phyloP scores from a whole-genome alignment of 2,113 vertebrate species.

The Mormoops blainvillei region DNA sequence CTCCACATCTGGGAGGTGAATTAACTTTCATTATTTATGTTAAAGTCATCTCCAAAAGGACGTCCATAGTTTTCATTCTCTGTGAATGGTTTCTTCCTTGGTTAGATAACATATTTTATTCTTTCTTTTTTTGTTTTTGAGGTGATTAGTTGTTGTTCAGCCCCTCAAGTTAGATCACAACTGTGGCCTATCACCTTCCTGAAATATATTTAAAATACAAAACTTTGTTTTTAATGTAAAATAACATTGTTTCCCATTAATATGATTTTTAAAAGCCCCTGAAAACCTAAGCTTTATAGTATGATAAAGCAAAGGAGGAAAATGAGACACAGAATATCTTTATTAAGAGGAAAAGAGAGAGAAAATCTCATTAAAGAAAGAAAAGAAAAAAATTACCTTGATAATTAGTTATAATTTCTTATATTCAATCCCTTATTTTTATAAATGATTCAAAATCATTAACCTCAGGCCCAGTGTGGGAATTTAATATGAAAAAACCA shows the following conservation, averaged over 20 bases:
- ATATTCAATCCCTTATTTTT: not conserved
- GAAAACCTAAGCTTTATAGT: not conserved
- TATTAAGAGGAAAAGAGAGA: not conserved
- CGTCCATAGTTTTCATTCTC: not conserved
- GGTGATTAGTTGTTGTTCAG: not conserved
- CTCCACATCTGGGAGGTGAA: not conserved
- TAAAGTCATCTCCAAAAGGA: not conserved
- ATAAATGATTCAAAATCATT: slow-evolving; percentile 27
- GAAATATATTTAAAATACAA: not conserved
- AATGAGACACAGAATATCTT: not conserved
- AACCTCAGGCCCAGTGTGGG: not conserved
- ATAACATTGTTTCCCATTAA: not conserved
- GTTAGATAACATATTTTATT: not conserved
- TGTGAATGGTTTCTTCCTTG: not conserved
- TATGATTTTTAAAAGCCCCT: not conserved
- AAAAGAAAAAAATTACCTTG: not conserved
- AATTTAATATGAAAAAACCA: not conserved
- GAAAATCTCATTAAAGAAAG: not conserved
- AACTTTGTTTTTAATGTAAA: not conserved
- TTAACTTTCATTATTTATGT: not conserved
- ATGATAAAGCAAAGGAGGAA: not conserved
- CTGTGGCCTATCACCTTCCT: not conserved
- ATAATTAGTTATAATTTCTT: not conserved
- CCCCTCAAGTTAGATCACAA: not conserved
- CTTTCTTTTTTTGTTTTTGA: not conserved